Base-by-base conservation (phyloP, 2,113 vertebrate species). In the Rhinopomastus cyanomelas region DNA sequence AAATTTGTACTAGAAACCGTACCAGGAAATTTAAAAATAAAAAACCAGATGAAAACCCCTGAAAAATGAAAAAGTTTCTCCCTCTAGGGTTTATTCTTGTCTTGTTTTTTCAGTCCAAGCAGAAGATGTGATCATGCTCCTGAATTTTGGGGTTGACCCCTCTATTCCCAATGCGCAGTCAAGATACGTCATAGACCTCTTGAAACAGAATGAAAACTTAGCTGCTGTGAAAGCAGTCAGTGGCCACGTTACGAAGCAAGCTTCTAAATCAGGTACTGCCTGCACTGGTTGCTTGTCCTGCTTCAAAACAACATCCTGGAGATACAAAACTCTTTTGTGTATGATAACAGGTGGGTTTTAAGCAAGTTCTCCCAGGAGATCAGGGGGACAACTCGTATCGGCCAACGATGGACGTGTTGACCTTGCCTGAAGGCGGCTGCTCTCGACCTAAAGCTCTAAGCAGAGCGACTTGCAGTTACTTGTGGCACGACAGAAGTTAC, bases 191-290 rank as follows among this genome's bases (percentile, higher is more conserved):
- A 23, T 96, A 62, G 97, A 97, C 74, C 85, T 98, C 51, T 96
- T 98, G 65, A 98, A 97, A 88, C 97, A 95, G 88, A 97, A 81
- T 68, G 98, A 97, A 88, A 98, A 98, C 92, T 98, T 98, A 16
- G 94, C 76, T 88, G 97, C 97, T 59, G 92, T 97, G 6, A 95
- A 96, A 71, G 93, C 96, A 79, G 92, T 98, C 90, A 97, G 86
- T 78, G 96, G 46, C 51, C 94, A 97, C 65, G 88, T 96, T 59
- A 94, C 91, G 76, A 97, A 95, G 53, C 75, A 46, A 12, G 4
- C 57, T 52, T 83, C 88, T 67, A 57, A 79, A 30, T 37, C 95
- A 97, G 97, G 98, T 98, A 98, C 14, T 72, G 23, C 37, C 56
- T 39, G 11, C 29, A 32, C 23, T 65, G 9, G 49, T 51, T 85